Percentiles rank a stretch among this genome's conserved stretches.
These are phyloP conservation scores for Dendrolimus pini DNA, from an alignment of 2,888 invertebrate species.

Conservation along the genomic window DNA sequence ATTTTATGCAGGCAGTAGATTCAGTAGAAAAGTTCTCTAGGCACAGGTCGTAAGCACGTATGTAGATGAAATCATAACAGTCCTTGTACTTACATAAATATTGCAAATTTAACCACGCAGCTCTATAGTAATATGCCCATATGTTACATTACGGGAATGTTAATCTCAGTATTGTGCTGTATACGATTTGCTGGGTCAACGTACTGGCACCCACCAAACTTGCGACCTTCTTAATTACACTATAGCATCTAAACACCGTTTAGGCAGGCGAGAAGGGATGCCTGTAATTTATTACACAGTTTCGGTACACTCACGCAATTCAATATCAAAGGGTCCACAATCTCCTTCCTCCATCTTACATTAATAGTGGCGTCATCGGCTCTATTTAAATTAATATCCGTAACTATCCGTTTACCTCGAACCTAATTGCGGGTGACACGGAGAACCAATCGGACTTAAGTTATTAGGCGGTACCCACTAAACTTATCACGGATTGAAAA, in stretches of 20 bases:
- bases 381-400: constrained; percentile 55
- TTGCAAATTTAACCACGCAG: too few species aligned
- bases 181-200: background rate
- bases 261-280: constrained; percentile 40
- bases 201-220: constrained; percentile 7
- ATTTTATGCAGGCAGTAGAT: too few species aligned
- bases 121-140: background rate
- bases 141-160: background rate
- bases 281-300: constrained; percentile 57
- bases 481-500: constrained; percentile 54
- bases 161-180: background rate
- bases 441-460: constrained; percentile 24
- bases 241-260: constrained; percentile 51
- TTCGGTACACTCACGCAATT: constrained; percentile 49
- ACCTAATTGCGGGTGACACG: constrained; percentile 48
- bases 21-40: too few species aligned
- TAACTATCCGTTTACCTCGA: constrained; percentile 51
- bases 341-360: constrained; percentile 27
- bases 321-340: constrained; percentile 55
- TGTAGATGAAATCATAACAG: too few species aligned
- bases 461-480: constrained; percentile 25
- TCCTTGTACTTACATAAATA: too few species aligned
- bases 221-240: constrained; percentile 46
- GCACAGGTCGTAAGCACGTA: too few species aligned
- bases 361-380: constrained; percentile 53